Conservation (phyloP, 2,797 vertebrate genomes). For the Fistularia commersonii region DNA sequence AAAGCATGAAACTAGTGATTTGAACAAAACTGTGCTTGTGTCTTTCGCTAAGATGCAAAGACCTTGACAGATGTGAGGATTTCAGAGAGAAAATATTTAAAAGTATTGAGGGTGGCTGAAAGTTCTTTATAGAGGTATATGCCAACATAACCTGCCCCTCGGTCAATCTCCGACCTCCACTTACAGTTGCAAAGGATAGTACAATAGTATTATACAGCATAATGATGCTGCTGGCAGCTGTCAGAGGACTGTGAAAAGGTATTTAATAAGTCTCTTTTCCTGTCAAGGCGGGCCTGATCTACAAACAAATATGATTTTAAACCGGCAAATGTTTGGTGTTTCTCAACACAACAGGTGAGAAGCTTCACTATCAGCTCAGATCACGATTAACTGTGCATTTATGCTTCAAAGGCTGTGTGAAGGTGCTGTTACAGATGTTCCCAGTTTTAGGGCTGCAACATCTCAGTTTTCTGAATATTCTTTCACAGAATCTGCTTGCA, state of each 20-base stretch:
- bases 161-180: too few species aligned
- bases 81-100: conserved; percentile 24
- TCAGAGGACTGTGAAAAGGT: conserved; percentile 15
- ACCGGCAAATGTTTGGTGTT: conserved; percentile 5
- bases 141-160: too few species aligned
- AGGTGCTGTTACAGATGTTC: conserved; percentile 20
- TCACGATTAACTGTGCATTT: conserved; percentile 16
- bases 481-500: neutral
- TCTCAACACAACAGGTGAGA: neutral
- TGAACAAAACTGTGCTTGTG: conserved; percentile 28
- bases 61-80: conserved; percentile 24
- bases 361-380: neutral
- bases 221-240: conserved; percentile 12
- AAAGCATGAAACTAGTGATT: conserved; percentile 17
- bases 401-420: neutral
- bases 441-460: neutral
- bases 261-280: too few species aligned
- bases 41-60: conserved; percentile 6
- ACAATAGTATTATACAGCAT: too few species aligned
- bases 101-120: conserved; percentile 11
- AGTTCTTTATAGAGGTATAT: conserved; percentile 1
- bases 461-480: conserved; percentile 5
- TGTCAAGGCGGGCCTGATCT: too few species aligned
- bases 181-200: too few species aligned
- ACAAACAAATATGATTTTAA: too few species aligned